Evolutionary conservation across 2,113 vertebrate species (phyloP).

Genomic region (Rhadina sibilatrix): DNA sequence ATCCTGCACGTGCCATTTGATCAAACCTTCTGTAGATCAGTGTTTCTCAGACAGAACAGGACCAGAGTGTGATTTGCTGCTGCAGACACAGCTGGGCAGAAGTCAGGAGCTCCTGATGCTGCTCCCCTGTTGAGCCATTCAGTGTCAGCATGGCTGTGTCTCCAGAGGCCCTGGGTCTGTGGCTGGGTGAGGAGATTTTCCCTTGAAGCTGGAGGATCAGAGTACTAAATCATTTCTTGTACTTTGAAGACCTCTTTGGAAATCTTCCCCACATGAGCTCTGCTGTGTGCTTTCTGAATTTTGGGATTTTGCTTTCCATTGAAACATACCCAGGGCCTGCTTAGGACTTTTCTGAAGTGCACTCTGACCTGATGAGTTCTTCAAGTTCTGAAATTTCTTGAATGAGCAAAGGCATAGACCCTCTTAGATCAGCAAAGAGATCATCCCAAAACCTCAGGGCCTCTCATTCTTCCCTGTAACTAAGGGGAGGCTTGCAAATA

Average conservation of each 20-base stretch:
- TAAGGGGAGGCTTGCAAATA: background rate
- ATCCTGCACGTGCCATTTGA: background rate
- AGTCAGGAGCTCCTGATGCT: background rate
- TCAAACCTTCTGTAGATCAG: background rate
- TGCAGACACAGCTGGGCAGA: background rate
- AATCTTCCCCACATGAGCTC: background rate
- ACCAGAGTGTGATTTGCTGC: background rate
- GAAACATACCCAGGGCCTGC: background rate
- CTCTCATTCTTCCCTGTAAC: background rate
- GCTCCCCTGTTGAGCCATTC: accelerated
- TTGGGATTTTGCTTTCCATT: background rate
- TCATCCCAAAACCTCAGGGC: background rate
- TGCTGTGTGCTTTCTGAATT: background rate
- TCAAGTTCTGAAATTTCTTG: background rate
- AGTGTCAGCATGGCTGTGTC: background rate
- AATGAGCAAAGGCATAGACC: background rate
- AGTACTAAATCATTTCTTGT: background rate
- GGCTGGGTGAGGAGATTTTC: background rate
- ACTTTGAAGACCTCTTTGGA: background rate
- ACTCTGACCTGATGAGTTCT: background rate
- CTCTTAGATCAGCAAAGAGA: background rate
- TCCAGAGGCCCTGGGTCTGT: background rate
- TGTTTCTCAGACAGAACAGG: background rate
- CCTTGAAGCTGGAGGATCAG: background rate
- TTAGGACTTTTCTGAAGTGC: background rate